Base-by-base conservation (phyloP, 2,888 invertebrate genomes). In the Trachelus troglodyta region DNA sequence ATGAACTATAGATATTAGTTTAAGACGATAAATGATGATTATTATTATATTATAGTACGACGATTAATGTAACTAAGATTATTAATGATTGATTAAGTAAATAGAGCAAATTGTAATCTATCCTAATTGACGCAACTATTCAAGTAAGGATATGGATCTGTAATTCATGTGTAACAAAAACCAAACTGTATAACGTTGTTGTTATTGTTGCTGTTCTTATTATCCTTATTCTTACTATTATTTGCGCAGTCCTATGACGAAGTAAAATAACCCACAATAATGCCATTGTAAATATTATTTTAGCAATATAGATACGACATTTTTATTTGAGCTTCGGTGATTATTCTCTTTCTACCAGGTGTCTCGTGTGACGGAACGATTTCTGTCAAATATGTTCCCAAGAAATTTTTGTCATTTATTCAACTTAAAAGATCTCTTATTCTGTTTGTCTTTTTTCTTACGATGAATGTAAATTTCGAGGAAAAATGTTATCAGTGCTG, bases 1-100 rank as follows among this genome's bases (percentile, higher is more conserved):
- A 85, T 85, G 78, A 82, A 83, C 81, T 86, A 86, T 85, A 86
- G 85, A 85, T 85, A 86, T 84, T 86, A n/a, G 83, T 85, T 85
- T 84, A 84, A 86, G 84, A 82, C 79, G 81, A 82, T 86, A 85
- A 86, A 85, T 84, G 83, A 85, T 85, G 82, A 85, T 84, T 79
- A 84, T 83, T 81, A 84, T 83, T 81, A 85, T 83, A 77, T 84
- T 79, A 40, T 40, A 40, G 40, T 40, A 40, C 40, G 40, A 23
- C 40, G 15, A 40, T 40, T 40, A 23, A 40, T 81, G 81, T 81
- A 81, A 84, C 79, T 78, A 83, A 81, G 80, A 82, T 82, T 73
- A 81, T 73, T 34, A 73, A 75, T 37, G 34, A 77, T 75, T 40
- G 31, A 71, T 30, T 30, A 75, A 34, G n/a, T 73, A 79, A 79